Conservation (phyloP, 2,113 vertebrate species). For the Rhodinocichla rosea region DNA sequence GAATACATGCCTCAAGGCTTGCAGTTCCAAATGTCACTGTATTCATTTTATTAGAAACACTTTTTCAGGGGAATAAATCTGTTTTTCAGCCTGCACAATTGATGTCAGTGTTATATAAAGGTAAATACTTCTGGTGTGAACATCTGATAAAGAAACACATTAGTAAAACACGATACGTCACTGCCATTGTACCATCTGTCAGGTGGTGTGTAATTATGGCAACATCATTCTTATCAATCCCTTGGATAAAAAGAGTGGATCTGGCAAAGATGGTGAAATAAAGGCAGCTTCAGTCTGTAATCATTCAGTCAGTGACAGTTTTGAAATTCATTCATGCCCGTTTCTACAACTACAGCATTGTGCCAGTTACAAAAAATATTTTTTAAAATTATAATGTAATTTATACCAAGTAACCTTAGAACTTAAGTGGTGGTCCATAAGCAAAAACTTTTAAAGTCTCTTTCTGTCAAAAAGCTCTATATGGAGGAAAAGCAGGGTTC, state of each 20-base stretch:
- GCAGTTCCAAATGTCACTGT: not conserved
- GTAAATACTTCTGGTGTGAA: constrained; percentile 15
- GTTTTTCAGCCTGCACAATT: not conserved
- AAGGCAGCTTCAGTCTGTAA: not conserved
- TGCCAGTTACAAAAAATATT: not conserved
- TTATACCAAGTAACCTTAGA: not conserved
- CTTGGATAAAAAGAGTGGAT: not conserved
- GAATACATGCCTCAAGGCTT: not conserved
- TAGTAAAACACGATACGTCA: not conserved
- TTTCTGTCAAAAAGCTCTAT: not conserved
- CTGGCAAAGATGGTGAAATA: not conserved
- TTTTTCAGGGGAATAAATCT: not conserved
- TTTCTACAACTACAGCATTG: not conserved
- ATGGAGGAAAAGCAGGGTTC: not conserved
- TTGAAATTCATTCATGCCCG: not conserved
- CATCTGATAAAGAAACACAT: not conserved
- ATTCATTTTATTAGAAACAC: not conserved
- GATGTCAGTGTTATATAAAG: not conserved
- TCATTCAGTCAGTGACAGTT: not conserved
- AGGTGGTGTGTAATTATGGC: not conserved
- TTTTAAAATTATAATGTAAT: not conserved
- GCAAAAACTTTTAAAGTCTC: not conserved
- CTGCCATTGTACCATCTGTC: constrained; percentile 19
- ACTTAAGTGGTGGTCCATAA: not conserved
- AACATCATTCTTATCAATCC: not conserved